Conservation (phyloP, 2,888 invertebrate species). For the Ischnus inquisitorius region DNA sequence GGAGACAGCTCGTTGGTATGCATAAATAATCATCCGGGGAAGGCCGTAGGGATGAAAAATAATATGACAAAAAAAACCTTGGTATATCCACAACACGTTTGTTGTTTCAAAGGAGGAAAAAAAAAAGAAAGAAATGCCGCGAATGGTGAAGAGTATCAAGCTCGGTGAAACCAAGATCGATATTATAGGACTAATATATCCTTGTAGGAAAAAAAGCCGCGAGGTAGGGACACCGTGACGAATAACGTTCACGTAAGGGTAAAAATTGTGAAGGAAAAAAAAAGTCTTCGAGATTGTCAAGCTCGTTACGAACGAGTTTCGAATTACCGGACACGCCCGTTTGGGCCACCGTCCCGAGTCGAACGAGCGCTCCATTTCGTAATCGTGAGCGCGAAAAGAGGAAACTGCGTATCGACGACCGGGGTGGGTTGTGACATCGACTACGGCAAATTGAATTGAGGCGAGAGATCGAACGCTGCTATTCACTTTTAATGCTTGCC, state of each 20-base stretch:
- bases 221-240: no score
- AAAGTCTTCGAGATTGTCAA: neutral
- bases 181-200: neutral
- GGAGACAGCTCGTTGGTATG: neutral
- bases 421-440: slow-evolving; percentile 14
- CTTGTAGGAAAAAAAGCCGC: no score
- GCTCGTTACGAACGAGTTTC: neutral
- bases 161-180: neutral
- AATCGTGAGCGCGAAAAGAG: slow-evolving; percentile 10
- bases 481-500: neutral
- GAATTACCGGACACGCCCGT: slow-evolving; percentile 13
- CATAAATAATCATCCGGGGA: neutral
- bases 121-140: slow-evolving; percentile 1
- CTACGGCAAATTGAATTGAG: slow-evolving; percentile 38
- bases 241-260: no score
- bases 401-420: neutral
- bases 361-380: slow-evolving; percentile 14
- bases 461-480: neutral
- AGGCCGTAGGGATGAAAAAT: slow-evolving; percentile 14
- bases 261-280: neutral
- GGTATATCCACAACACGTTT: neutral
- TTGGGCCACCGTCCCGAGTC: neutral
- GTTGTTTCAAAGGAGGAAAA: neutral
- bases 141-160: neutral
- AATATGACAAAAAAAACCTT: neutral